Evolutionary conservation across 2,797 vertebrate genomes (phyloP).

Genomic region (Craterocephalus amniculus): DNA sequence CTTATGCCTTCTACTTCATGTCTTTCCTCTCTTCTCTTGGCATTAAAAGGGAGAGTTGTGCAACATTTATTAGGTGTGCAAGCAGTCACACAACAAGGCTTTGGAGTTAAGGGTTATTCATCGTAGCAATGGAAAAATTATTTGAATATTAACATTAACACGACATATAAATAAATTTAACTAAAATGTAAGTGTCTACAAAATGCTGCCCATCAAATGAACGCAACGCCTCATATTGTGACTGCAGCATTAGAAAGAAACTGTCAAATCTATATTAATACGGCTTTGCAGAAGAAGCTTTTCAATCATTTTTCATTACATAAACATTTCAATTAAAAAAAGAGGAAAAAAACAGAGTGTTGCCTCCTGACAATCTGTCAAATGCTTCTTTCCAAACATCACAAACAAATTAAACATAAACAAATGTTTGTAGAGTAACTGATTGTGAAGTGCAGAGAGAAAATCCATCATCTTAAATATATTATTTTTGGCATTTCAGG

Average conservation of each 20-base stretch:
- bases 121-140: too few relatives aligned
- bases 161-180: background rate
- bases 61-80: too few relatives aligned
- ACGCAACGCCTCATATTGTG: background rate
- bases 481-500: background rate
- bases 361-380: too few relatives aligned
- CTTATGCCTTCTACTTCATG: too few relatives aligned
- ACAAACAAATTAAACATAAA: background rate
- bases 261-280: too few relatives aligned
- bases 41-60: too few relatives aligned
- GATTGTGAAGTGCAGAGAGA: too few relatives aligned
- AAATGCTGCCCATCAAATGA: background rate
- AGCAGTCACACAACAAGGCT: too few relatives aligned
- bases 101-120: too few relatives aligned
- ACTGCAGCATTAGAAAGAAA: background rate
- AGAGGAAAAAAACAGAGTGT: background rate
- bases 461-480: background rate
- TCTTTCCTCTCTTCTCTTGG: too few relatives aligned
- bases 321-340: background rate
- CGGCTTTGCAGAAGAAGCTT: background rate
- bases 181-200: background rate
- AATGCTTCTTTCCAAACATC: background rate
- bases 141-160: background rate
- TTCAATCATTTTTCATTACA: background rate
- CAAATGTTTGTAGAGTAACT: too few relatives aligned